These are phyloP conservation scores for Apogon talboti DNA, from an alignment of 2,797 vertebrate genomes.

Conservation along the genomic window DNA sequence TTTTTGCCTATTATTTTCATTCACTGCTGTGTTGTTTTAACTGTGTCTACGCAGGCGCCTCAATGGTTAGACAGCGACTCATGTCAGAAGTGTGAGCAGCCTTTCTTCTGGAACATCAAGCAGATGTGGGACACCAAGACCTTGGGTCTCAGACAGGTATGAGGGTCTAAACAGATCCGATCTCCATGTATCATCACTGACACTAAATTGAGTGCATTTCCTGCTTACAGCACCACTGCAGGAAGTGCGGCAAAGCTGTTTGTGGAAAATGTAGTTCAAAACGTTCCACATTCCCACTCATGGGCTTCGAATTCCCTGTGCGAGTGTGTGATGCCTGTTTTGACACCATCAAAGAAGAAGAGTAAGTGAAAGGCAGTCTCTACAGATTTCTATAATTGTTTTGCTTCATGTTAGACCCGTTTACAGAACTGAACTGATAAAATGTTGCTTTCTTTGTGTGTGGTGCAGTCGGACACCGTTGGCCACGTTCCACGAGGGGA, in stretches of 20 bases:
- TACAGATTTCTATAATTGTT: neutral
- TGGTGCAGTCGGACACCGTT: constrained; percentile 88
- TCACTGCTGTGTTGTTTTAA: neutral
- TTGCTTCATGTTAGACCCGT: neutral
- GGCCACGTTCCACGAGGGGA: constrained; percentile 98
- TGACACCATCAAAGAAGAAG: constrained; percentile 94
- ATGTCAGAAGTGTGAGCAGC: constrained; percentile 98
- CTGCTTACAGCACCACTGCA: constrained; percentile 92
- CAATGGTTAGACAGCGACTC: constrained; percentile 99
- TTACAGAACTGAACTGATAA: constrained; percentile 8
- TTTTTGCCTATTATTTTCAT: neutral
- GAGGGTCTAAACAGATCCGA: neutral
- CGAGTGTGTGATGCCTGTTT: constrained; percentile 95
- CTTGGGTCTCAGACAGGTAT: constrained; percentile 93
- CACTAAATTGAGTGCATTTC: constrained; percentile 18
- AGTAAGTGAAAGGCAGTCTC: constrained; percentile 86
- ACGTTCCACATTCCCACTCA: constrained; percentile 93
- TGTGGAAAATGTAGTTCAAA: constrained; percentile 97
- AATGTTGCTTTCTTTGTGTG: constrained; percentile 31
- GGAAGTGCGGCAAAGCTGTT: constrained; percentile 95
- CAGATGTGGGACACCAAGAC: constrained; percentile 99
- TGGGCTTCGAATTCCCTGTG: constrained; percentile 99
- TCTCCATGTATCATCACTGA: too few relatives aligned
- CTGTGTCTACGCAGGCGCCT: constrained; percentile 85
- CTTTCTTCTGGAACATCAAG: constrained; percentile 99